phyloP scores from a whole-genome alignment of 2,888 invertebrate species.

The Marasmarcha lunaedactyla region DNA sequence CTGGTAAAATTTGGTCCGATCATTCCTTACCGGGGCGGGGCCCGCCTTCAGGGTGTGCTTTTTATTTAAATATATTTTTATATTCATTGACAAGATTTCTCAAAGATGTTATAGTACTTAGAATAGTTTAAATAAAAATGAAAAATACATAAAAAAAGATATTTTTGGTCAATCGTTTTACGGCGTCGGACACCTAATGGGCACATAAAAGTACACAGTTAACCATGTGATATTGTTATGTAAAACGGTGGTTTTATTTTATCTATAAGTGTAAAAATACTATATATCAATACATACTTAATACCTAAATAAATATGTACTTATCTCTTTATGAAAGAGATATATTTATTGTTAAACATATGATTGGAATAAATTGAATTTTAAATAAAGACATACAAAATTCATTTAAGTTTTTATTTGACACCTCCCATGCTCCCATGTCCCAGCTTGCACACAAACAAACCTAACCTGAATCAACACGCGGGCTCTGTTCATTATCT shows the following conservation, averaged over 20 bases:
- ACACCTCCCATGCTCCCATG: background rate
- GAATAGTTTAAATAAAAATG: conserved; percentile 4
- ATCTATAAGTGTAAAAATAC: conserved; percentile 36
- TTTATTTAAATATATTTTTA: conserved; percentile 30
- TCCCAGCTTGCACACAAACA: too few relatives aligned
- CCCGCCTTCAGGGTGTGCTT: conserved; percentile 23
- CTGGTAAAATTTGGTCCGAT: conserved; percentile 73
- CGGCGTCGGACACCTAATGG: conserved; percentile 19
- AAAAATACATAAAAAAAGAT: conserved; percentile 3
- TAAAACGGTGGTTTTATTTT: conserved; percentile 55
- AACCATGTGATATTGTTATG: conserved; percentile 63
- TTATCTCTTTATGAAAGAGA: conserved; percentile 50
- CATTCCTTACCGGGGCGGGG: conserved; percentile 73
- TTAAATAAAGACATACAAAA: conserved; percentile 58
- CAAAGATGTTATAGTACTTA: conserved; percentile 18
- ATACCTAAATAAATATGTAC: conserved; percentile 38
- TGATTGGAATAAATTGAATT: conserved; percentile 50
- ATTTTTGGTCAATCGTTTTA: conserved; percentile 2
- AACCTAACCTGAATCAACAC: too few relatives aligned
- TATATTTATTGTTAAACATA: conserved; percentile 66
- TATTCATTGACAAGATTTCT: conserved; percentile 19
- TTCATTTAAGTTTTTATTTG: conserved; percentile 18
- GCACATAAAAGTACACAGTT: conserved; percentile 57
- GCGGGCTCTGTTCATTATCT: too few relatives aligned
- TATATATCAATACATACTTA: conserved; percentile 41